These are phyloP conservation scores for Drosophila rufa DNA, from an alignment of 1,140 invertebrate species.

Conservation along the genomic window DNA sequence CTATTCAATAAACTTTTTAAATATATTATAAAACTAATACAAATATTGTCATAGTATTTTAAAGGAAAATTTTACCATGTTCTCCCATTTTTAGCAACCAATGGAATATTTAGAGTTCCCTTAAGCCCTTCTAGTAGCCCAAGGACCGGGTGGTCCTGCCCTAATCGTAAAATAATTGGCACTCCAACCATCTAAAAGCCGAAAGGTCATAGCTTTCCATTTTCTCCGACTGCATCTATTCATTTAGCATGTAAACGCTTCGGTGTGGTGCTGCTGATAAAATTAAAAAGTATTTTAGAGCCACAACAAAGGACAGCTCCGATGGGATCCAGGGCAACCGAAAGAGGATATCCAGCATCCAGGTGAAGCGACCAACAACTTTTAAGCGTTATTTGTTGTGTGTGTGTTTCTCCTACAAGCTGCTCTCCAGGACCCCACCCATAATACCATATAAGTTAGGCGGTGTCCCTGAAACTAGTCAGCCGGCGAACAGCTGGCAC, in stretches of 20 bases:
- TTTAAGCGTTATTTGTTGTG: slow-evolving; percentile 62
- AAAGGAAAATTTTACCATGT: too few species aligned
- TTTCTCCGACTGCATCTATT: slow-evolving; percentile 58
- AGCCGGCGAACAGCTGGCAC: slow-evolving; percentile 58
- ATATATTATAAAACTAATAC: too few species aligned
- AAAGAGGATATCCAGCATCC: slow-evolving; percentile 35
- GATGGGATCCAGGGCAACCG: slow-evolving; percentile 19
- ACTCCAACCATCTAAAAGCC: neutral
- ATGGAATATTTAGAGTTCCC: neutral
- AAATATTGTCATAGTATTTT: too few species aligned
- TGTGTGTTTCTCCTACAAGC: slow-evolving; percentile 14
- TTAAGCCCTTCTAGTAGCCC: neutral
- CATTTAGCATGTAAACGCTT: slow-evolving; percentile 71
- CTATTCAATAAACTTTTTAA: too few species aligned
- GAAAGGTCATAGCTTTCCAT: neutral
- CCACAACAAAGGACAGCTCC: slow-evolving; percentile 49
- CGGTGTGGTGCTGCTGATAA: slow-evolving; percentile 70
- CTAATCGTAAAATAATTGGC: slow-evolving; percentile 16
- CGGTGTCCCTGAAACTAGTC: slow-evolving; percentile 43
- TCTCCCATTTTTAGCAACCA: neutral
- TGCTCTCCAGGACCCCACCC: neutral
- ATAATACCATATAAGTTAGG: slow-evolving; percentile 2
- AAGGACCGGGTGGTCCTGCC: too few species aligned
- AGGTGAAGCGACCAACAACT: slow-evolving; percentile 48
- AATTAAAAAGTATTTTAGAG: slow-evolving; percentile 81